These are phyloP conservation scores for Sthenelais limicola DNA, from an alignment of 2,888 invertebrate species.

Conservation along the genomic window DNA sequence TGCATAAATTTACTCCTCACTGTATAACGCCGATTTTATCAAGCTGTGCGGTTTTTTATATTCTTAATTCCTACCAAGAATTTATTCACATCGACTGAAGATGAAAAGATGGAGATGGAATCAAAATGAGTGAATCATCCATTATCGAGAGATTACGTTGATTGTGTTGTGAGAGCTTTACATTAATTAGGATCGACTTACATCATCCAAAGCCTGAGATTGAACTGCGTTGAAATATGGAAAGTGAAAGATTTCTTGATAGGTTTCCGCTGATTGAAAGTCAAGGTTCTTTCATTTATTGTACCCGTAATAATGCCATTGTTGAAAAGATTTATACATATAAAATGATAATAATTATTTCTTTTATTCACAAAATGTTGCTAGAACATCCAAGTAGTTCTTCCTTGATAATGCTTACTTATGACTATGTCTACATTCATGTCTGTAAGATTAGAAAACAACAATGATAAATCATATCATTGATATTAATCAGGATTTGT, in stretches of 20 bases:
- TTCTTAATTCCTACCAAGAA: too few species aligned
- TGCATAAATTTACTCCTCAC: neutral
- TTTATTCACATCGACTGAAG: too few species aligned
- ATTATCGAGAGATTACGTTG: too few species aligned
- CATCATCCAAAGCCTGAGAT: constrained; percentile 80
- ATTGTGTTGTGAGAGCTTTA: too few species aligned
- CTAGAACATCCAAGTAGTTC: neutral
- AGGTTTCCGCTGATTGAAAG: constrained; percentile 56
- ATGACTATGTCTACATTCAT: too few species aligned
- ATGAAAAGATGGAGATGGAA: too few species aligned
- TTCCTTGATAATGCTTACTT: neutral
- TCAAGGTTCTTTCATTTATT: neutral
- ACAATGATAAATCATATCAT: too few species aligned
- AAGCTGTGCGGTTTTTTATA: too few species aligned
- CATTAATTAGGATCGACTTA: too few species aligned
- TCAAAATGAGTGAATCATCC: too few species aligned
- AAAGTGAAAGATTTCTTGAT: constrained; percentile 72
- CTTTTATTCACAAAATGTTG: neutral
- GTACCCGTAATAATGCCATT: neutral
- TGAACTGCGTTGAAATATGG: constrained; percentile 83
- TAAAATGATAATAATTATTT: neutral
- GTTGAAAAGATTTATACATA: neutral
- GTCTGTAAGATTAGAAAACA: too few species aligned
- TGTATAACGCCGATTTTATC: neutral
- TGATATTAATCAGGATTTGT: too few species aligned